Evolutionary conservation across 1,140 invertebrate genomes (phyloP).

Genomic region (Apis cerana): DNA sequence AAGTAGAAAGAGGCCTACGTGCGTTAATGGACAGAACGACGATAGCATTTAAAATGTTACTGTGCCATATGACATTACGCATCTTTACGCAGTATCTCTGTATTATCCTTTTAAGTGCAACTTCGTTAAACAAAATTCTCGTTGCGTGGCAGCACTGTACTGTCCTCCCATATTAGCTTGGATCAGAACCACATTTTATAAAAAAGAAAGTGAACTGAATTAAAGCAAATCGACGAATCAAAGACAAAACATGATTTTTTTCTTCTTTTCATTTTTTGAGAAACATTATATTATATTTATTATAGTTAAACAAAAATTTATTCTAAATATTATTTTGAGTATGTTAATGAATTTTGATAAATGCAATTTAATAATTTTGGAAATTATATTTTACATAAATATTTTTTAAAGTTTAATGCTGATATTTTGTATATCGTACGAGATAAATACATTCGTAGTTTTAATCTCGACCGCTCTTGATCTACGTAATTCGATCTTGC

Average conservation of each 20-base stretch:
- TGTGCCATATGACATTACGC: constrained; percentile 58
- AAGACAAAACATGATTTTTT: neutral
- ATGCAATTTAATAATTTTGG: neutral
- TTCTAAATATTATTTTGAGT: too few species aligned
- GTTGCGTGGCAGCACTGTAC: constrained; percentile 44
- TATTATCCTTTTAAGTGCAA: constrained; percentile 9
- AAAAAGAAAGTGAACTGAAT: neutral
- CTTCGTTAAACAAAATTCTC: neutral
- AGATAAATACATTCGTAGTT: constrained; percentile 5
- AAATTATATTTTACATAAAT: neutral
- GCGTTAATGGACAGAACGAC: neutral
- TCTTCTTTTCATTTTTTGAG: neutral
- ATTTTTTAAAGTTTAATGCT: neutral
- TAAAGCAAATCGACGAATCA: neutral
- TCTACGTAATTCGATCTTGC: constrained; percentile 63
- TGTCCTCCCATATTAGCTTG: neutral
- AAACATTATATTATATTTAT: too few species aligned
- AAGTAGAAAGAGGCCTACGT: constrained; percentile 21
- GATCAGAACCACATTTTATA: constrained; percentile 24
- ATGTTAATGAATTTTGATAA: too few species aligned
- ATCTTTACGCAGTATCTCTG: neutral
- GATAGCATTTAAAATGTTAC: neutral
- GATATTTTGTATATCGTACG: too few species aligned
- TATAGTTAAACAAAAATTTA: too few species aligned
- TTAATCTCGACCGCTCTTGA: constrained; percentile 49